These are phyloP conservation scores for Cerastis rubricosa DNA, from an alignment of 2,888 invertebrate genomes.

Conservation along the genomic window DNA sequence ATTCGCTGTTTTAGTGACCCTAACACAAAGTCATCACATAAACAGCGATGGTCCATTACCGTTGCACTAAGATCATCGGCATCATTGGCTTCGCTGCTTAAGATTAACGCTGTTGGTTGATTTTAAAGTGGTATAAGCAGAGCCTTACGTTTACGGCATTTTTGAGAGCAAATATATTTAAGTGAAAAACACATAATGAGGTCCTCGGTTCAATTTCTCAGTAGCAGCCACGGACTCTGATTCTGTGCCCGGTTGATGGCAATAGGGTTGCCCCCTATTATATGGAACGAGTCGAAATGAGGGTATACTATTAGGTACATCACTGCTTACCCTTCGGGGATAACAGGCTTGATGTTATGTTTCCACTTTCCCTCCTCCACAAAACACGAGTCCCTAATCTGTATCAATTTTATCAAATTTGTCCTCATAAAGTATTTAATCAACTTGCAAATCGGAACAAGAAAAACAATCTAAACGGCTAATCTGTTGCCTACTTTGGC, in stretches of 20 bases:
- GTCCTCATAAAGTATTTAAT: slow-evolving; percentile 28
- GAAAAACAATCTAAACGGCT: slow-evolving; percentile 47
- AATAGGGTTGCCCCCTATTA: too few species aligned
- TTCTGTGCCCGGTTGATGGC: too few species aligned
- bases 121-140: neutral
- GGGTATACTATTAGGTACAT: too few species aligned
- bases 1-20: slow-evolving; percentile 48
- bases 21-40: slow-evolving; percentile 17
- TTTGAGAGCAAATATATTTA: neutral
- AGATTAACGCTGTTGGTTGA: neutral
- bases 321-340: too few species aligned
- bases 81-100: slow-evolving; percentile 50
- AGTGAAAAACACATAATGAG: too few species aligned
- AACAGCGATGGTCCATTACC: slow-evolving; percentile 49
- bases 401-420: slow-evolving; percentile 27
- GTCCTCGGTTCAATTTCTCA: too few species aligned
- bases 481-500: slow-evolving; percentile 42
- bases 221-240: too few species aligned
- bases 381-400: slow-evolving; percentile 7
- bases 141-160: neutral
- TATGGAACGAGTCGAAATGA: too few species aligned
- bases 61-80: slow-evolving; percentile 44
- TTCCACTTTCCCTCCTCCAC: neutral
- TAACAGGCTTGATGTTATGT: too few species aligned
- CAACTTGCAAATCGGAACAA: slow-evolving; percentile 38